phyloP scores from a whole-genome alignment of 2,113 vertebrate genomes.

The Scortum barcoo region DNA sequence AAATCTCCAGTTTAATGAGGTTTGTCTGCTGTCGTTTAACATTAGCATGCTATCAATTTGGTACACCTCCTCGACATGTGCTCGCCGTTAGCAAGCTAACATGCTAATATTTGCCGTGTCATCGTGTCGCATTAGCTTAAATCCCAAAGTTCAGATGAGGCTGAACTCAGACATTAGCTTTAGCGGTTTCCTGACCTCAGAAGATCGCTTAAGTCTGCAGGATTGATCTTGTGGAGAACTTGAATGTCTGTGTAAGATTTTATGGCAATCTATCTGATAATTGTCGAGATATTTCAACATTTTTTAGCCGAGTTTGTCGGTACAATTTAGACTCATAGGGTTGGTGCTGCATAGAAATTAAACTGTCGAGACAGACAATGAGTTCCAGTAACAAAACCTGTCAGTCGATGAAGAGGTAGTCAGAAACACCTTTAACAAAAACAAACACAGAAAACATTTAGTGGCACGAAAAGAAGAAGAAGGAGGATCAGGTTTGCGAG shows the following conservation, averaged over 20 bases:
- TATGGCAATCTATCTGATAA: not conserved
- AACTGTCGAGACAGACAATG: not conserved
- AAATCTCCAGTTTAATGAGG: not conserved
- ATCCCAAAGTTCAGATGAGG: not conserved
- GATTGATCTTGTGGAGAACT: not conserved
- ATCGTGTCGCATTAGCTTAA: not conserved
- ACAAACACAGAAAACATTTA: constrained; percentile 1
- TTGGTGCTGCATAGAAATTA: not conserved
- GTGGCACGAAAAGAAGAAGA: not conserved
- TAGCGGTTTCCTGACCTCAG: not conserved
- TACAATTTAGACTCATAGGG: not conserved
- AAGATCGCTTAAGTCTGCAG: not conserved
- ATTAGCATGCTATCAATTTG: not conserved
- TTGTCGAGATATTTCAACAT: not conserved
- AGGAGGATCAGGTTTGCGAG: not conserved
- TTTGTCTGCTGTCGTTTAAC: not conserved
- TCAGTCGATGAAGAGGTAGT: constrained; percentile 51
- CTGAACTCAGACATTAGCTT: not conserved
- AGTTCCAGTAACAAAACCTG: constrained; percentile 23
- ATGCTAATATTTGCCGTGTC: not conserved
- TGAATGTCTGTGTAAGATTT: not conserved
- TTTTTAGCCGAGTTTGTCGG: not conserved
- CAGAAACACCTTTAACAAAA: constrained; percentile 19
- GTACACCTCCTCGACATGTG: not conserved
- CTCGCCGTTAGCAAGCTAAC: not conserved